These are phyloP conservation scores for Frieseomelitta varia DNA, from an alignment of 1,140 invertebrate species.

Conservation along the genomic window DNA sequence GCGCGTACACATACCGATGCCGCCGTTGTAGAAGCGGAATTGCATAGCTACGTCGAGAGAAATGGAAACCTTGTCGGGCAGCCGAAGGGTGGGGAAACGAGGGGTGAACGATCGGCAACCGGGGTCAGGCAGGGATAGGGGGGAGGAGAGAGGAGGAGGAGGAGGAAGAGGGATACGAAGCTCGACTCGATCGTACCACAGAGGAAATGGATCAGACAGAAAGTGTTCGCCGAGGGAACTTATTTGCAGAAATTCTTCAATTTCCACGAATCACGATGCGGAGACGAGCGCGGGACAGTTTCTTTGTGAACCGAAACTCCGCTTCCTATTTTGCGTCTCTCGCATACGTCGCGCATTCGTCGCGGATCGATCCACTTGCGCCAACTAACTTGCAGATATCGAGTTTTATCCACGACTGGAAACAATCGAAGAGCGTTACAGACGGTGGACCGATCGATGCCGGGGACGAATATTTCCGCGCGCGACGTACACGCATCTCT, in stretches of 20 bases:
- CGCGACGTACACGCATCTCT: too few species aligned
- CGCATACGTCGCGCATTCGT: not conserved
- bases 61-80: constrained; percentile 6
- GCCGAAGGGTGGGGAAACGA: too few species aligned
- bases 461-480: too few species aligned
- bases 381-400: not conserved
- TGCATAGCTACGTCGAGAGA: constrained; percentile 15
- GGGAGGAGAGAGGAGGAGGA: too few species aligned
- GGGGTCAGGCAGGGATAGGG: not conserved
- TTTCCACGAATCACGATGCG: not conserved
- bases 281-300: not conserved
- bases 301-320: not conserved
- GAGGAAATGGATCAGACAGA: constrained; percentile 32
- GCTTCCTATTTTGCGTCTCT: not conserved
- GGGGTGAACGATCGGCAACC: too few species aligned
- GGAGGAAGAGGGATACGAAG: too few species aligned
- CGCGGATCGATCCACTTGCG: too few species aligned
- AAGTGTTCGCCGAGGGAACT: constrained; percentile 31
- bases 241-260: constrained; percentile 28
- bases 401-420: not conserved
- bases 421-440: not conserved
- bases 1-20: not conserved
- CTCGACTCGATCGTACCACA: not conserved
- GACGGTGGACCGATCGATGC: too few species aligned
- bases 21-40: not conserved